These are phyloP conservation scores for Lymantria dispar DNA, from an alignment of 2,888 invertebrate genomes.

Conservation along the genomic window DNA sequence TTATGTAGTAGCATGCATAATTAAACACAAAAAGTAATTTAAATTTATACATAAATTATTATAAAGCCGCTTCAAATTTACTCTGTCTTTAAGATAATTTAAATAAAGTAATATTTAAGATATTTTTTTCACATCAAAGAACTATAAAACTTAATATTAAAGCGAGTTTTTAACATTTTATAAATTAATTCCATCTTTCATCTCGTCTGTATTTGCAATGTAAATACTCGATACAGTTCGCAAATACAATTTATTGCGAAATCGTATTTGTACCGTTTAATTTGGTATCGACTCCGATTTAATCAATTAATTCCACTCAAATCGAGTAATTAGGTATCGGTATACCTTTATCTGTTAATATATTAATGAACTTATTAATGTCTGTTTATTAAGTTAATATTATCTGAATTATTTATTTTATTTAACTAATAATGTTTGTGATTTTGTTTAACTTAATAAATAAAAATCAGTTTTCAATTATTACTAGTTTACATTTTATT, in stretches of 20 bases:
- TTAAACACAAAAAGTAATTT: too few species aligned
- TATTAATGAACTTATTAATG: constrained; percentile 26
- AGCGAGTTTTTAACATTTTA: background rate
- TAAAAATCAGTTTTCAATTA: too few species aligned
- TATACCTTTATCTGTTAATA: constrained; percentile 37
- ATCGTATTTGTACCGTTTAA: constrained; percentile 64
- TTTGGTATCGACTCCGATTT: constrained; percentile 54
- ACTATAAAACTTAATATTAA: constrained; percentile 3
- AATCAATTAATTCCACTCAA: constrained; percentile 59
- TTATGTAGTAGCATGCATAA: too few species aligned
- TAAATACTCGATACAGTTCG: constrained; percentile 40
- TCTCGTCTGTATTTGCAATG: constrained; percentile 7
- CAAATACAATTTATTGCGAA: constrained; percentile 61
- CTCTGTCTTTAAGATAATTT: too few species aligned
- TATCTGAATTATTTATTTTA: background rate
- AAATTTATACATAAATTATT: too few species aligned
- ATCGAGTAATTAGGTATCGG: constrained; percentile 52
- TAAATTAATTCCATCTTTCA: constrained; percentile 8
- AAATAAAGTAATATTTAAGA: too few species aligned
- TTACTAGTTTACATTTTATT: too few species aligned
- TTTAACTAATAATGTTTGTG: too few species aligned
- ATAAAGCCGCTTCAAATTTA: too few species aligned
- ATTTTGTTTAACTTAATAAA: too few species aligned
- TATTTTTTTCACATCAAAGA: background rate
- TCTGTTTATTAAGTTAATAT: background rate